A percentile compares a stretch with the other conserved stretches of the same genome.
Evolutionary conservation across 2,797 vertebrate genomes (phyloP).

Genomic region (Adrianichthys oophorus): DNA sequence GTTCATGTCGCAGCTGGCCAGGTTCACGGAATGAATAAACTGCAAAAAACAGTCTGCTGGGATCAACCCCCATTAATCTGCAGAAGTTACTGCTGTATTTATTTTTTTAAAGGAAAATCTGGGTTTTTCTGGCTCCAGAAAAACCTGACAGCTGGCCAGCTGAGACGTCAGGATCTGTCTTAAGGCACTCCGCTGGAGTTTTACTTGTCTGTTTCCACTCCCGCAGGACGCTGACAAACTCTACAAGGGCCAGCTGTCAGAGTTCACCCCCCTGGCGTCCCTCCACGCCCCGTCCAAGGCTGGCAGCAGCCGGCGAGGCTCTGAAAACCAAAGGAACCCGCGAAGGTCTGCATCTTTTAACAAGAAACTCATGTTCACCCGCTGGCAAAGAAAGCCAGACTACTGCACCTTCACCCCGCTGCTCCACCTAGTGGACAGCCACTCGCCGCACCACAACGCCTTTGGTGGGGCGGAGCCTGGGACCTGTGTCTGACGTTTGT

Average conservation of each 20-base stretch:
- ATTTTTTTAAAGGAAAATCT: background rate
- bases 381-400: slow-evolving; percentile 79
- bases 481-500: slow-evolving; percentile 79
- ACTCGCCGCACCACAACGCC: slow-evolving; percentile 49
- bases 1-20: too few relatives aligned
- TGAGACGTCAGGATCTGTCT: slow-evolving; percentile 20
- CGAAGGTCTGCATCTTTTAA: slow-evolving; percentile 80
- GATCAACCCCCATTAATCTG: too few relatives aligned
- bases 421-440: slow-evolving; percentile 74
- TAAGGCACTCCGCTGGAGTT: too few relatives aligned
- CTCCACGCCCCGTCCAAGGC: slow-evolving; percentile 71
- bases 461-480: slow-evolving; percentile 79
- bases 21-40: too few relatives aligned
- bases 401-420: slow-evolving; percentile 82
- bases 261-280: slow-evolving; percentile 86
- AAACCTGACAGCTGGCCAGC: slow-evolving; percentile 18
- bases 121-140: too few relatives aligned
- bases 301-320: slow-evolving; percentile 35
- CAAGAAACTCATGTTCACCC: slow-evolving; percentile 84
- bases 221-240: slow-evolving; percentile 81
- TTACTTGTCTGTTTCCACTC: slow-evolving; percentile 1
- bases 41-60: too few relatives aligned
- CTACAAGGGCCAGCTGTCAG: slow-evolving; percentile 81
- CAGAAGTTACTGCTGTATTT: too few relatives aligned
- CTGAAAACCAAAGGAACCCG: slow-evolving; percentile 60